These are phyloP conservation scores for Dendrocincla fuliginosa DNA, from an alignment of 2,797 vertebrate genomes.

Conservation along the genomic window DNA sequence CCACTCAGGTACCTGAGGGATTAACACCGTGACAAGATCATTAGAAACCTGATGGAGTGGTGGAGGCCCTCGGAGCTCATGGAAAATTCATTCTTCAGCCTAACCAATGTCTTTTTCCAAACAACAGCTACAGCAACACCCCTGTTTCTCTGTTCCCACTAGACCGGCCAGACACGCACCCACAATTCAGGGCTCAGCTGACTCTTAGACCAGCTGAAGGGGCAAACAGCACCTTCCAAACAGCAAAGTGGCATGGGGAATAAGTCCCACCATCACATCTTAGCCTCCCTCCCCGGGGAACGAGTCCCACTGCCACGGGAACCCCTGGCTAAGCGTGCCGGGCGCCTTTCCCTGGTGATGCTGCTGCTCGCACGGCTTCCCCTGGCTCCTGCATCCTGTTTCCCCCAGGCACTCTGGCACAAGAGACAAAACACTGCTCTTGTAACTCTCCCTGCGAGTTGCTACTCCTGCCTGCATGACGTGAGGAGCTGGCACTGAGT, in stretches of 20 bases:
- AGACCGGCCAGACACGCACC: neutral
- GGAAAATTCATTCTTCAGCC: conserved; percentile 49
- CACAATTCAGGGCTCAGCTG: neutral
- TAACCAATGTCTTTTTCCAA: conserved; percentile 36
- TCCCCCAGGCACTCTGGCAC: neutral
- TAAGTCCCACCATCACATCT: rapidly evolving
- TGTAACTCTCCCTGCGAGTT: neutral
- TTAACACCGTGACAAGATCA: conserved; percentile 73
- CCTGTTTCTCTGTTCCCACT: neutral
- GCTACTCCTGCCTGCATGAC: neutral
- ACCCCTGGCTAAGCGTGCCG: rapidly evolving
- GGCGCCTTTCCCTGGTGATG: neutral
- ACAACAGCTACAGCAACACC: neutral
- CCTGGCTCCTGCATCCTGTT: rapidly evolving
- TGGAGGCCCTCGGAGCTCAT: neutral
- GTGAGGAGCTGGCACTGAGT: neutral
- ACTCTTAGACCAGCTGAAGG: neutral
- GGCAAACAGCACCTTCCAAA: neutral
- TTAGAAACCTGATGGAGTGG: conserved; percentile 65
- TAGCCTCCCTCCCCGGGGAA: neutral
- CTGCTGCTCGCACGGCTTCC: neutral
- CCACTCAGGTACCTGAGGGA: conserved; percentile 55
- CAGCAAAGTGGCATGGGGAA: rapidly evolving
- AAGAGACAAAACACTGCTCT: neutral
- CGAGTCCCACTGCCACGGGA: rapidly evolving